Base-by-base conservation (phyloP, 2,888 invertebrate genomes). In the Nomada goodeniana region DNA sequence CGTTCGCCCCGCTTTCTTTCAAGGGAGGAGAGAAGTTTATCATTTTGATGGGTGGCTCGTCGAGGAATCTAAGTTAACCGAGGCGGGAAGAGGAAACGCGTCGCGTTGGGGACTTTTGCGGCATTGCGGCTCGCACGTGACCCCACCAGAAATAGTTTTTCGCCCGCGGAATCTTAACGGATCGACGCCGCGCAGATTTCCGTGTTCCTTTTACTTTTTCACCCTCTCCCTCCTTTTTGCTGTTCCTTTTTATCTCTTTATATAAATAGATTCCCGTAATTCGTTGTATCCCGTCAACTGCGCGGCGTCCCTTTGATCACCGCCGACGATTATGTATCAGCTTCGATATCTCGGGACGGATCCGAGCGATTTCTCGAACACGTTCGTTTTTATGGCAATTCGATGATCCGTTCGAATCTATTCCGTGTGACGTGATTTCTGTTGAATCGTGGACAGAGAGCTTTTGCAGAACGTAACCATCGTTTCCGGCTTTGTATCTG, bases 21-120 rank as follows among this genome's bases (percentile, higher is more conserved):
- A 80, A 65, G 57, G 77, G 63, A 61, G 59, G 70, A 76, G 71
- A 74, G 80, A 74, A 71, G 77, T 83, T 80, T 77, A 76, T 83
- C 83, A 84, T 84, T 88, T 84, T 82, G 81, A 82, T 69, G 73
- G 68, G 76, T 69, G 67, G 57, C 29, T 76, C 67, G 65, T 61
- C 55, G 61, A 60, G 74, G 81, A 68, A 77, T 67, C 73, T 77
- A 68, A 76, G 72, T 68, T 74, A 76, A 72, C 71, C 76, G 76
- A 73, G 18, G 64, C 76, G 60, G 67, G 80, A 77, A 76, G 76
- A 65, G 71, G 71, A 76, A 76, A 65, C 63, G 50, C 68, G 63
- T 36, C 74, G 5, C 15, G 63, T 55, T 55, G 70, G 64, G 53
- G 76, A 80, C 70, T 76, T 78, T 80, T 60, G 70, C 64, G 70